Base-by-base conservation (phyloP, 2,113 vertebrate genomes). In the Eidolon helvum region DNA sequence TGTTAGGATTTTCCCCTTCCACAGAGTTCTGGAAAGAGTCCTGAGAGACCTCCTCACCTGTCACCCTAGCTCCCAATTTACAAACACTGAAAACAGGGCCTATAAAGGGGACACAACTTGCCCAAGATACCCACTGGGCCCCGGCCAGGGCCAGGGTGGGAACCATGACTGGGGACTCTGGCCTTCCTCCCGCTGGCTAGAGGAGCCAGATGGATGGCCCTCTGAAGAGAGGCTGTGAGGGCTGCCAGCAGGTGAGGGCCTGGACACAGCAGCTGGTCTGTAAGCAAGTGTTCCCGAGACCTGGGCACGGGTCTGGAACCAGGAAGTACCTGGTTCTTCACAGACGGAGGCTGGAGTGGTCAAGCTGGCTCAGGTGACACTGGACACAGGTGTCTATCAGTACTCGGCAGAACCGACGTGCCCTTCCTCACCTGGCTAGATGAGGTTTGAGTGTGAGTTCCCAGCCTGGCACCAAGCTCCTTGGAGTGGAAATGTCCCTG, bases 181-280 rank as follows among this genome's bases (percentile, higher is more conserved):
- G 75, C 24, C 40, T 66, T 7, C 53, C 26, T 71, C 7, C 33
- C 26, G 82, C 57, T 2, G 18, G 38, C 38, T 40, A 15, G 9
- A n/a, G 72, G 40, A 50, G 26, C 6, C 57, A 3, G 3, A 38
- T 30, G 5, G 45, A 50, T 7, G 9, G 50, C 3, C 28, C 14
- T 71, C 55, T n/a, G 28, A 43, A 9, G 68, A 55, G 24, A 45
- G 50, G 69, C 33, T 1, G 57, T 9, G 21, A 53, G 9, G 15
- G 18, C 11, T 2, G 2, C 50, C 15, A 50, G 59, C 19, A 15
- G 21, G 3, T 11, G 28, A 24, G 30, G 28, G 30, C 16, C 74
- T n/a, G 12, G 11, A 19, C 10, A 8, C 5, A 0, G 22, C 0
- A 1, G 26, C 69, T 74, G n/a, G 12, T 33, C 50, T 19, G 0